These are phyloP conservation scores for Sisor rabdophorus DNA, from an alignment of 2,113 vertebrate genomes.

Conservation along the genomic window DNA sequence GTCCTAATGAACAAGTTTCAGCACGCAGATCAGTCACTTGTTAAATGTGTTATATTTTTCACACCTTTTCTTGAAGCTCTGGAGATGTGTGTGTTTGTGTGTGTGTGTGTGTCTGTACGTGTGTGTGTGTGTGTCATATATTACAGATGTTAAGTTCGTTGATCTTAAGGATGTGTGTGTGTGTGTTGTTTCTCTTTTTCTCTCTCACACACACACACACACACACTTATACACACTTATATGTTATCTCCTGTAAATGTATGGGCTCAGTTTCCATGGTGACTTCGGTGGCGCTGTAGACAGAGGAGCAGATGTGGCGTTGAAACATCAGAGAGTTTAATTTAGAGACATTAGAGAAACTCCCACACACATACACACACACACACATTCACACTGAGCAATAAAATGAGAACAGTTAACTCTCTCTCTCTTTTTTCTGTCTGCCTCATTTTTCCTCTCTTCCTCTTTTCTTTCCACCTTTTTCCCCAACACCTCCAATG, in stretches of 20 bases:
- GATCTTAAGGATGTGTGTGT: background rate
- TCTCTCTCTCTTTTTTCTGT: background rate
- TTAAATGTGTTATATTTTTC: background rate
- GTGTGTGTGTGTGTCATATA: background rate
- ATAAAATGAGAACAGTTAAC: slow-evolving; percentile 61
- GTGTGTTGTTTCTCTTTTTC: slow-evolving; percentile 18
- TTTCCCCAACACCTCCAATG: background rate
- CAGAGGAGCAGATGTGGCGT: slow-evolving; percentile 63
- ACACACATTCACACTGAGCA: slow-evolving; percentile 45
- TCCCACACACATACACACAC: slow-evolving; percentile 50
- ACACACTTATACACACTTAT: slow-evolving; percentile 41
- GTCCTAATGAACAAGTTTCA: background rate
- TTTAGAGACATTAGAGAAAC: slow-evolving; percentile 65
- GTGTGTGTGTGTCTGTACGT: background rate
- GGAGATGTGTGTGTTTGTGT: background rate
- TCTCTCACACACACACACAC: slow-evolving; percentile 27
- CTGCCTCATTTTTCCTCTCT: slow-evolving; percentile 6
- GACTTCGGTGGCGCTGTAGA: slow-evolving; percentile 67
- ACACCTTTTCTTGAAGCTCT: background rate
- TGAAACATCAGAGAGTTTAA: slow-evolving; percentile 58
- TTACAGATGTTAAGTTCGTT: background rate
- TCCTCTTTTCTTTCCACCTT: background rate
- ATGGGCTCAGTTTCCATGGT: slow-evolving; percentile 72
- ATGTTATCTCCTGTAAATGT: slow-evolving; percentile 48
- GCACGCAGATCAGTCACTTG: background rate